phyloP scores from a whole-genome alignment of 2,113 vertebrate genomes.

The Cranoglanis bouderius region DNA sequence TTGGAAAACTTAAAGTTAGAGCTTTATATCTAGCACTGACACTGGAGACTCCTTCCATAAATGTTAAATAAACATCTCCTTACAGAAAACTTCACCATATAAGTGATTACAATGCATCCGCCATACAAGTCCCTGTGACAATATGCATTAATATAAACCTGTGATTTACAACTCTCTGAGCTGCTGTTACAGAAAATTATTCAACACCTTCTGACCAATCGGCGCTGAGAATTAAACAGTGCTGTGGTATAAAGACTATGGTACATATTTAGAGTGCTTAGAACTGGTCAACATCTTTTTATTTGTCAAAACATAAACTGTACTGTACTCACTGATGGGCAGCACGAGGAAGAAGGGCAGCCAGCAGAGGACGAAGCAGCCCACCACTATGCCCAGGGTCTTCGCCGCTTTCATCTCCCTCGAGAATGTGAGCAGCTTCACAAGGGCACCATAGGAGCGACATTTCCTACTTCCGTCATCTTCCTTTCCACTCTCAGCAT shows the following conservation, averaged over 20 bases:
- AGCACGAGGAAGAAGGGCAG: conserved; percentile 95
- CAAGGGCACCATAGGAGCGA: conserved; percentile 76
- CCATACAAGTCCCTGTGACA: no score
- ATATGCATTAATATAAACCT: not conserved
- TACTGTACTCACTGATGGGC: conserved; percentile 82
- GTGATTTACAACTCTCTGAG: not conserved
- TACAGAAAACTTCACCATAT: not conserved
- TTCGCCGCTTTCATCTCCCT: conserved; percentile 94
- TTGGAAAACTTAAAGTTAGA: no score
- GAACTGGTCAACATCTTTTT: not conserved
- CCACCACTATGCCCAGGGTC: conserved; percentile 93
- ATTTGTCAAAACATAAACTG: not conserved
- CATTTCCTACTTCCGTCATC: conserved; percentile 42
- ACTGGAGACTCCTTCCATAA: not conserved
- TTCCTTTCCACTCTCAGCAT: not conserved
- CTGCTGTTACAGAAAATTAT: not conserved
- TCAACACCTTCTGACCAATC: not conserved
- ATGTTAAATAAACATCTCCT: not conserved
- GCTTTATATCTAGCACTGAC: not conserved
- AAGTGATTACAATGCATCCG: not conserved
- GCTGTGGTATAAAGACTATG: not conserved
- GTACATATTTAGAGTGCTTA: not conserved
- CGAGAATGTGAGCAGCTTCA: conserved; percentile 85
- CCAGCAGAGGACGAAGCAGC: conserved; percentile 95
- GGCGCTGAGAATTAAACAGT: not conserved